A percentile compares a stretch with the other conserved stretches of the same genome.
phyloP scores from a whole-genome alignment of 2,113 vertebrate genomes.

The Aptenodytes patagonicus region DNA sequence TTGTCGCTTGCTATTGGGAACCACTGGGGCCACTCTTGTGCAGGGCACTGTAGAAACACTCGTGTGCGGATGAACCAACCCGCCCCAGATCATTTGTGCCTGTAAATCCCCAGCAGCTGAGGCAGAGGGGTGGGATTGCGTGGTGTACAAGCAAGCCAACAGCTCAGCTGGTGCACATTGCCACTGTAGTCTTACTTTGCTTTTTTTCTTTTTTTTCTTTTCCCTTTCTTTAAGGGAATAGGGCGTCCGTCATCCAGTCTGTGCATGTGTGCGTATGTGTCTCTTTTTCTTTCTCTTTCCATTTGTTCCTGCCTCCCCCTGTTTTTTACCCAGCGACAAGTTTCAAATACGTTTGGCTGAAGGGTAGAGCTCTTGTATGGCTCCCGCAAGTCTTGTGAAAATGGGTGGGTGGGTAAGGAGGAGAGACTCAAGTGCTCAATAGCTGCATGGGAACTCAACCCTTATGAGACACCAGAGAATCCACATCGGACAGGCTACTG shows the following conservation, averaged over 20 bases:
- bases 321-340: neutral
- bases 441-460: neutral
- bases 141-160: neutral
- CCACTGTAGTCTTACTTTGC: neutral
- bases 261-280: neutral
- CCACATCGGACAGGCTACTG: neutral
- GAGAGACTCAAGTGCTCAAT: neutral
- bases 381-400: conserved; percentile 41
- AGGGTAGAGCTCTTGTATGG: conserved; percentile 10
- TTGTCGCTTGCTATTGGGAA: neutral
- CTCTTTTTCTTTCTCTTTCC: neutral
- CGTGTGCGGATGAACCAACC: accelerated
- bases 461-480: neutral
- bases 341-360: conserved; percentile 22
- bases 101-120: conserved; percentile 26
- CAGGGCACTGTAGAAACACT: neutral
- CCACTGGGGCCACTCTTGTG: neutral
- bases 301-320: conserved; percentile 35
- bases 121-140: neutral
- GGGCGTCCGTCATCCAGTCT: neutral
- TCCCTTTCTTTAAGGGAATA: neutral
- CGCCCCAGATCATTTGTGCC: neutral
- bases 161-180: neutral
- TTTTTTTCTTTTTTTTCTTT: too few species aligned
- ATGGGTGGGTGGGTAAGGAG: conserved; percentile 41